Evolutionary conservation across 2,113 vertebrate genomes (phyloP).

Genomic region (Carettochelys insculpta): DNA sequence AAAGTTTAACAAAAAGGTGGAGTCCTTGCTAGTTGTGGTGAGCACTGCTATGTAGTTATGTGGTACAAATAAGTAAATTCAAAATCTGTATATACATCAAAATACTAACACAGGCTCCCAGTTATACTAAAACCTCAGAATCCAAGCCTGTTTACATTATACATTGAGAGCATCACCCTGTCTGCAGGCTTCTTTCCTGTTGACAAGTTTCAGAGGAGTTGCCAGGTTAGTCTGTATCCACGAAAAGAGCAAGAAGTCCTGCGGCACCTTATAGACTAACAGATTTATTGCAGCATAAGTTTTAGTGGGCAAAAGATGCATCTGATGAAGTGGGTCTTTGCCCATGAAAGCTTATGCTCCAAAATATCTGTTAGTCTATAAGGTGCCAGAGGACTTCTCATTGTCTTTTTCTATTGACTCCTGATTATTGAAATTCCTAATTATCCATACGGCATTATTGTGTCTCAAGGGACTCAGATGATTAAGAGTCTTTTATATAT

Average conservation of each 20-base stretch:
- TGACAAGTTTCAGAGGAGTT: no score
- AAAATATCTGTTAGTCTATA: no score
- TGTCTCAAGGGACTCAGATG: background rate
- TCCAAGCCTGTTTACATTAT: background rate
- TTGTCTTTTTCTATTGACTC: no score
- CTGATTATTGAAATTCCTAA: background rate
- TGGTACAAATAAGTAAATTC: background rate
- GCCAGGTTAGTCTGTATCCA: no score
- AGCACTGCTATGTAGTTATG: background rate
- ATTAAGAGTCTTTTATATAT: background rate
- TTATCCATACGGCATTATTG: background rate
- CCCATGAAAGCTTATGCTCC: no score
- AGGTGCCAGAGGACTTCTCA: no score
- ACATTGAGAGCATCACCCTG: background rate
- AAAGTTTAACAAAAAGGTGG: background rate
- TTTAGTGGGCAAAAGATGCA: no score
- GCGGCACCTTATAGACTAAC: no score
- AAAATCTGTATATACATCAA: background rate
- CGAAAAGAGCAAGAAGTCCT: no score
- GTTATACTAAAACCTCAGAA: background rate
- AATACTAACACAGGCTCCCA: background rate
- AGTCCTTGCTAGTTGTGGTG: background rate
- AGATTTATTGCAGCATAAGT: no score
- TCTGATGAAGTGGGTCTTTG: no score
- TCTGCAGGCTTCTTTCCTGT: rapidly evolving